These are phyloP conservation scores for Ispidina lecontei DNA, from an alignment of 2,797 vertebrate genomes.

Conservation along the genomic window DNA sequence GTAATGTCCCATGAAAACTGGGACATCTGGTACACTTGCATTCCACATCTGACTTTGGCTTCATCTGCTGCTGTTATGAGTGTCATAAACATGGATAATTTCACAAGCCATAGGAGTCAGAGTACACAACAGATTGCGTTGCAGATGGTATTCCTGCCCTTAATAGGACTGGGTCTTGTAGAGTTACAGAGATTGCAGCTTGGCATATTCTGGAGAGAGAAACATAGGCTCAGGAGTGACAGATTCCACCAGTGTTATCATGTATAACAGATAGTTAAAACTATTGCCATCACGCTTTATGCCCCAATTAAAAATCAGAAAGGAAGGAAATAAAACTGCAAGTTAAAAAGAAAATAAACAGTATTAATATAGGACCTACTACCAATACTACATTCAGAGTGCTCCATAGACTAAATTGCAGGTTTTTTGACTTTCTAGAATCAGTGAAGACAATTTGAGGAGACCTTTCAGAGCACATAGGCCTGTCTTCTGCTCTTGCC, in stretches of 20 bases:
- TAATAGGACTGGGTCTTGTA: not conserved
- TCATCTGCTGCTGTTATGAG: constrained; percentile 39
- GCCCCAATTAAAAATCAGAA: not conserved
- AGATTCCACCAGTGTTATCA: not conserved
- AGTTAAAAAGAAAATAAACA: not conserved
- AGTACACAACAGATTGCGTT: constrained; percentile 17
- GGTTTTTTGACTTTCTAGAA: not conserved
- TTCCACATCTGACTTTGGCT: constrained; percentile 10
- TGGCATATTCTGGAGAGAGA: not conserved
- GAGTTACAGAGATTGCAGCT: not conserved
- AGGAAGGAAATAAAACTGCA: not conserved
- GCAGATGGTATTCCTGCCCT: not conserved
- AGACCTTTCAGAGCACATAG: not conserved
- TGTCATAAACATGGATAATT: constrained; percentile 39
- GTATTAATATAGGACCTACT: not conserved
- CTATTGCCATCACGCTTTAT: not conserved
- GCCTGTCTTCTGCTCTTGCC: not conserved
- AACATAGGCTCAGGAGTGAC: not conserved
- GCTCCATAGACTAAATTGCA: not conserved
- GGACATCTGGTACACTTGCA: constrained; percentile 62
- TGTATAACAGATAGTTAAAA: not conserved
- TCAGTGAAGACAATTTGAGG: accelerated
- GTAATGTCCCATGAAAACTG: constrained; percentile 61
- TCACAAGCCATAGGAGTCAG: not conserved
- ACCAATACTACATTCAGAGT: not conserved